Conservation (phyloP, 2,888 invertebrate genomes). For the Agrochola lota region DNA sequence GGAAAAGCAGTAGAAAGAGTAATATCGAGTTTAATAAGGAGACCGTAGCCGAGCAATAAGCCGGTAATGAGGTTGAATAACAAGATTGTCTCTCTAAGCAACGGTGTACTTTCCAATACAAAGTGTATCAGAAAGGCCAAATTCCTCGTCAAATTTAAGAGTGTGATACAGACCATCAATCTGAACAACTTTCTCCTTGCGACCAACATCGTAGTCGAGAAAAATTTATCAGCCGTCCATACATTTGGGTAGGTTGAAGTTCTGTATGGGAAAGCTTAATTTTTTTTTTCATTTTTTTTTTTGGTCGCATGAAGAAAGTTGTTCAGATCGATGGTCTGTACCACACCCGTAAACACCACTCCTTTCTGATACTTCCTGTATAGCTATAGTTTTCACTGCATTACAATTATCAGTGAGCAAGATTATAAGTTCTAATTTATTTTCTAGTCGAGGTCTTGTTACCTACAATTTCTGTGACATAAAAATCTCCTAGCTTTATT, state of each 20-base stretch:
- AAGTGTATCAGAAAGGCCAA: too few relatives aligned
- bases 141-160: too few relatives aligned
- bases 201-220: too few relatives aligned
- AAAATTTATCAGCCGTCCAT: too few relatives aligned
- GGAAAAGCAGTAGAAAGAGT: not conserved
- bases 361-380: not conserved
- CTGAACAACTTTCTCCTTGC: too few relatives aligned
- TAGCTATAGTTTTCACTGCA: not conserved
- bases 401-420: not conserved
- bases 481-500: not conserved
- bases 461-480: not conserved
- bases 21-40: not conserved
- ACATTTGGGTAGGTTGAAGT: too few relatives aligned
- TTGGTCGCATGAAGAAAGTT: too few relatives aligned
- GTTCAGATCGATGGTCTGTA: too few relatives aligned
- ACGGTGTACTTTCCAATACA: not conserved
- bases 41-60: not conserved
- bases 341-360: too few relatives aligned
- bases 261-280: too few relatives aligned
- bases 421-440: not conserved
- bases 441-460: not conserved
- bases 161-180: too few relatives aligned
- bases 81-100: not conserved
- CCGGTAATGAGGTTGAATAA: not conserved
- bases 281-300: too few relatives aligned